Evolutionary conservation across 2,797 vertebrate genomes (phyloP), one percentile per base, ranked within the genome.

Genomic region (Danionella dracula): DNA sequence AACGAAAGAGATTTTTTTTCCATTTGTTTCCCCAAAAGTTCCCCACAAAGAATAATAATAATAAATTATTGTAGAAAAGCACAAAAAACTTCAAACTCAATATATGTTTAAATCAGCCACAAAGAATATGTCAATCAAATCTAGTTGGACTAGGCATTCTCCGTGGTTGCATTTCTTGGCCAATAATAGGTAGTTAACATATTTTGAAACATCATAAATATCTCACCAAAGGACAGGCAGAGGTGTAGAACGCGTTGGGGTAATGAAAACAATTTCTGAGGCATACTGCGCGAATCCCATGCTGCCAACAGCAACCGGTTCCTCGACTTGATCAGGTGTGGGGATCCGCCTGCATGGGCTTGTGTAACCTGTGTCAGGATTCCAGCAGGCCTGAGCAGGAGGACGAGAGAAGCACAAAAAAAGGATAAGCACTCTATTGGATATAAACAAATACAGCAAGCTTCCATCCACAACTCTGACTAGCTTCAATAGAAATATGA

Each of bases 151-250:
- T 27, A 27, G 23, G 6, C 23, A 27, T 27, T 27, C 23, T 27
- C 3, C 6, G 23, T 27, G 23, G 3, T 27, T 27, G 23, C 3
- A 27, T 27, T 27, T 27, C 23, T n/a, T n/a, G n/a, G n/a, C n/a
- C n/a, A n/a, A n/a, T n/a, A 27, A 27, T 37, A 55, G 1, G 8
- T 35, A 20, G 19, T 17, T 12, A 27, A 44, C 2, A 2, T 13
- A 40, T 31, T 55, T 10, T 7, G 0, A 5, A n/a, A 54, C 10
- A 7, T 11, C 7, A 17, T 12, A 21, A 46, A 16, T 31, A 27
- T 76, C 87, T 83, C 75, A 92, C 90, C 93, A 91, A 59, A 99
- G 84, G 0, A 85, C 21, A 6, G 96, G 96, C 21, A 99, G 88
- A 0, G 96, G 95, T 0, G 92, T 93, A 6, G 89, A 86, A 41